Evolutionary conservation across 2,888 invertebrate genomes (phyloP).

Genomic region (Didymodactylos carnosus): DNA sequence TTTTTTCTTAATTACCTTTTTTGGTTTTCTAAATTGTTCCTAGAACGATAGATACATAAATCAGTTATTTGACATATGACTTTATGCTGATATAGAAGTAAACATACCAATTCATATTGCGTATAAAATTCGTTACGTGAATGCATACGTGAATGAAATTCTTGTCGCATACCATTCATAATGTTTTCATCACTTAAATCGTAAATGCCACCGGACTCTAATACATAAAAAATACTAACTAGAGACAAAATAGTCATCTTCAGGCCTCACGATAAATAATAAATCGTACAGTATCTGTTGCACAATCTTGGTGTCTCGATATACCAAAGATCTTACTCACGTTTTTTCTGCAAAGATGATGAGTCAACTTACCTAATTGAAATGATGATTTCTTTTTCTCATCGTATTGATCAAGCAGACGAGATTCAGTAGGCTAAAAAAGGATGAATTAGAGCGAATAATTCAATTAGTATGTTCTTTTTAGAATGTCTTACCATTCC

Average conservation of each 20-base stretch:
- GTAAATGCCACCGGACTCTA: constrained; percentile 24
- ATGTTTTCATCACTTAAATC: constrained; percentile 27
- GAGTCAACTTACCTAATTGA: constrained; percentile 50
- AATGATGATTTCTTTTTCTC: constrained; percentile 47
- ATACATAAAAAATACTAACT: background rate
- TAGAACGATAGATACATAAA: constrained; percentile 16
- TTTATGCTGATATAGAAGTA: constrained; percentile 41
- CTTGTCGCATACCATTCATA: constrained; percentile 26
- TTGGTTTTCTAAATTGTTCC: constrained; percentile 68
- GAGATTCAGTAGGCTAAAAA: constrained; percentile 14
- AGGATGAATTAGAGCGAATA: constrained; percentile 12
- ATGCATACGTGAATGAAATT: constrained; percentile 27
- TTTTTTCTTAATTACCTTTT: constrained; percentile 43
- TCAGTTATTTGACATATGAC: background rate
- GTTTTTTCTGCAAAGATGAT: background rate
- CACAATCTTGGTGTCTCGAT: too few relatives aligned
- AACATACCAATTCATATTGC: constrained; percentile 23
- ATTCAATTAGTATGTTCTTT: background rate
- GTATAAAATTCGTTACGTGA: constrained; percentile 60
- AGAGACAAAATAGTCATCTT: too few relatives aligned
- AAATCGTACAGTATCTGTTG: too few relatives aligned
- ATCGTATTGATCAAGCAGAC: constrained; percentile 53
- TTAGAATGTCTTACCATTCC: constrained; percentile 35
- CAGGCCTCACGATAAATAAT: too few relatives aligned
- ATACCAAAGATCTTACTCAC: too few relatives aligned